Evolutionary conservation across 2,797 vertebrate genomes (phyloP), one percentile per base, ranked within the genome.

Genomic region (Pyrocephalus nanus): DNA sequence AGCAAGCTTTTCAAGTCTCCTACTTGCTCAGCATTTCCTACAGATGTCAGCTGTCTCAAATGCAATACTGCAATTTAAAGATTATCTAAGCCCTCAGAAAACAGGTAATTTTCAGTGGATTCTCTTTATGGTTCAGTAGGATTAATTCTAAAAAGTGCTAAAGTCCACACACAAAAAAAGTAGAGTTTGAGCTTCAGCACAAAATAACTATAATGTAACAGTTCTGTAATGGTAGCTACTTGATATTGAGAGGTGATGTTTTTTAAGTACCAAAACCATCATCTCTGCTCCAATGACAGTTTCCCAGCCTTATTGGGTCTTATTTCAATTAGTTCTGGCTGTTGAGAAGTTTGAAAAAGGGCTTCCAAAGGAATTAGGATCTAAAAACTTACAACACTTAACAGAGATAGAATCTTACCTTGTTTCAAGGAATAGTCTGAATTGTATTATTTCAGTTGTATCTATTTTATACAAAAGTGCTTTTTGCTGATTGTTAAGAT

Each of bases 401-500:
- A 66, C 2, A 76, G 19, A 64, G 23, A 61, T 2, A 1, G 2
- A 8, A 53, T 88, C 72, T 88, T 80, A 90, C 69, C 75, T 75
- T 65, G 21, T 78, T 86, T 77, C 50, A 88, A 80, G 47, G 11
- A 57, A 73, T 27, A 74, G 16, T 78, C 43, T 76, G 42, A 66
- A 36, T 43, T 81, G n/a, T 82, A 45, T 51, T 45, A 77, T 21
- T 93, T 89, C 71, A 66, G 7, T 38, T 82, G 4, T 57, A 73
- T 43, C 40, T 93, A 36, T 76, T 77, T 79, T 80, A 72, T n/a
- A 91, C 16, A 91, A 74, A 84, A 89, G 19, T n/a, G 29, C 9
- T 83, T 88, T 66, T 51, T 88, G 70, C 48, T 89, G 32, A 90
- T 79, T 43, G 11, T 60, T 75, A 96, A 93, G 40, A 86, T 71